Base-by-base conservation (phyloP, 1,140 invertebrate genomes). In the Homarus americanus region DNA sequence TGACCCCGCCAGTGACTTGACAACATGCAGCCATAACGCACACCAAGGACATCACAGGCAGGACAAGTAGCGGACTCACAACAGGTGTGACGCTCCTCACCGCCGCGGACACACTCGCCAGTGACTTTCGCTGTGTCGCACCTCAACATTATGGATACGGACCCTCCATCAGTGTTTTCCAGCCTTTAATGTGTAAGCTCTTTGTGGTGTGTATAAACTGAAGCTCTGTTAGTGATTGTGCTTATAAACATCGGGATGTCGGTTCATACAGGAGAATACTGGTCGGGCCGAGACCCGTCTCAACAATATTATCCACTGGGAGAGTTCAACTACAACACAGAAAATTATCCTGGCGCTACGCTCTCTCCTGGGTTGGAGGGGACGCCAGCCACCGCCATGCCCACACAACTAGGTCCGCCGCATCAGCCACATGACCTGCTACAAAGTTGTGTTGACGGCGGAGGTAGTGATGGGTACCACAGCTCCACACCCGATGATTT, bases 401-500 rank as follows among this genome's bases (percentile, higher is more conserved):
- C 53, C 24, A 28, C 75, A n/a, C 49, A 32, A 1, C 49, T 53
- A n/a, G 72, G 49, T 12, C 17, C 84, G 15, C 84, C 34, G 20
- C 44, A 76, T 44, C 85, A 53, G 53, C 17, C 85, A 41, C 49
- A 58, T 15, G 85, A 87, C 20, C 24, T 87, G n/a, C 75, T 78
- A 28, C 85, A 78, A n/a, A 15, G 44, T 41, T 80, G 75, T 41
- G 76, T 87, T 28, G 85, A 87, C 76, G 85, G 85, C n/a, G 79
- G 79, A 17, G 75, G 85, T 34, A 87, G 85, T 32, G 85, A 87
- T 44, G 85, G 85, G 44, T 87, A 87, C 38, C 85, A 87, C 85
- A 87, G 85, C 76, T 87, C 85, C 17, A 87, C 85, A 20, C 85
- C 85, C 34, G 85, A 87, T 78, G 85, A 87, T 76, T 76, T 87